Evolutionary conservation across 2,797 vertebrate genomes (phyloP).

Genomic region (Eupleurogrammus muticus): DNA sequence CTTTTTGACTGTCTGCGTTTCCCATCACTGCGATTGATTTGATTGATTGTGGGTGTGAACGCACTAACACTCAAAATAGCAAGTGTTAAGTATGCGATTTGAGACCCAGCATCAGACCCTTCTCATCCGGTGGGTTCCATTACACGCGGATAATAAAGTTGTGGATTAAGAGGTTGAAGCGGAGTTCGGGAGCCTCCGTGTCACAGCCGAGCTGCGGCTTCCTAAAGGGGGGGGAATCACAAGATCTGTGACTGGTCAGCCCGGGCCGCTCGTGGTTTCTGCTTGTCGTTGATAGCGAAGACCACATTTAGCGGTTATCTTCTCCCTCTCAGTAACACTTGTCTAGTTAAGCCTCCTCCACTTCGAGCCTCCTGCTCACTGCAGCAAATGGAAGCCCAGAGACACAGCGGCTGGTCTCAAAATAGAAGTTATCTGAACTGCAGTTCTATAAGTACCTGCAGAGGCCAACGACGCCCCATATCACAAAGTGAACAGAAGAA

Average conservation of each 20-base stretch:
- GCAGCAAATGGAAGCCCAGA: not conserved
- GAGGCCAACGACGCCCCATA: not conserved
- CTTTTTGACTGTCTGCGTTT: too few species aligned
- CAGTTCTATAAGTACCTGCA: not conserved
- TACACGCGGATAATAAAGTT: not conserved
- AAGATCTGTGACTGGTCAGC: too few species aligned
- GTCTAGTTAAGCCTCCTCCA: not conserved
- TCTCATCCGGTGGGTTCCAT: not conserved
- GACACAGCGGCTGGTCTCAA: not conserved
- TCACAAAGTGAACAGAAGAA: conserved; percentile 27
- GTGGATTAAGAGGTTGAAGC: not conserved
- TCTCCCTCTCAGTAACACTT: not conserved
- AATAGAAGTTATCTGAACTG: conserved; percentile 3
- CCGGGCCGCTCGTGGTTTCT: too few species aligned
- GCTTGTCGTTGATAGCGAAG: not conserved
- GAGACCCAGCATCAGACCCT: not conserved
- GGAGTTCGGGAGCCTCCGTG: too few species aligned
- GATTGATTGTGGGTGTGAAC: too few species aligned
- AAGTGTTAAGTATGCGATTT: too few species aligned
- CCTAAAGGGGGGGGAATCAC: too few species aligned
- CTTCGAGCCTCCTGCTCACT: not conserved
- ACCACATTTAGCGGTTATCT: not conserved
- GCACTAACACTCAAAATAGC: too few species aligned
- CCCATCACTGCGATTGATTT: too few species aligned
- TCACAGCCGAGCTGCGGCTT: not conserved